phyloP scores from a whole-genome alignment of 2,888 invertebrate genomes.

The Torymus tubicola region DNA sequence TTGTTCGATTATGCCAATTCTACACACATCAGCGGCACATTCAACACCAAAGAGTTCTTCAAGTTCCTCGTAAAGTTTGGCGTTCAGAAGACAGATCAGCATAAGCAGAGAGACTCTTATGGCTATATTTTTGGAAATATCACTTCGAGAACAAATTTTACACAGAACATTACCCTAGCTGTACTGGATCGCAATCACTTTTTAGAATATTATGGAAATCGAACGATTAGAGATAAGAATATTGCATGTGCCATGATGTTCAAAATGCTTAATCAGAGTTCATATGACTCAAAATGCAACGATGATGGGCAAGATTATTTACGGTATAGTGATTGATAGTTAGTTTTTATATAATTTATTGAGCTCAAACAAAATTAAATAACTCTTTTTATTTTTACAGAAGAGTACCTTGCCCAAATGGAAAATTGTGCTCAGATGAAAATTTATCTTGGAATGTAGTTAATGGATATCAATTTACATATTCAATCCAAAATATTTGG shows the following conservation, averaged over 20 bases:
- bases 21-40: slow-evolving; percentile 82
- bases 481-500: slow-evolving; percentile 91
- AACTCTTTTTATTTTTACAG: slow-evolving; percentile 72
- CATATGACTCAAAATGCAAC: slow-evolving; percentile 91
- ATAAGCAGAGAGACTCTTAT: slow-evolving; percentile 89
- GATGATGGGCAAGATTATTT: slow-evolving; percentile 87
- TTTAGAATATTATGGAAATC: slow-evolving; percentile 91
- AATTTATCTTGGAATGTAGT: slow-evolving; percentile 91
- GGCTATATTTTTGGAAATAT: slow-evolving; percentile 98
- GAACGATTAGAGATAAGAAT: slow-evolving; percentile 82
- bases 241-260: slow-evolving; percentile 92
- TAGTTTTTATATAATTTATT: background rate
- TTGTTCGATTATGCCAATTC: slow-evolving; percentile 53
- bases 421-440: slow-evolving; percentile 89
- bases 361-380: background rate
- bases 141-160: slow-evolving; percentile 83
- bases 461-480: slow-evolving; percentile 94
- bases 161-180: slow-evolving; percentile 88
- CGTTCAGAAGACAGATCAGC: slow-evolving; percentile 95
- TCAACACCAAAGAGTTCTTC: slow-evolving; percentile 86
- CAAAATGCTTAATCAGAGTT: slow-evolving; percentile 86
- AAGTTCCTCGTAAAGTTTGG: slow-evolving; percentile 96
- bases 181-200: slow-evolving; percentile 93
- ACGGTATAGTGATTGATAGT: slow-evolving; percentile 66
- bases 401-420: slow-evolving; percentile 89